Evolutionary conservation across 2,888 invertebrate genomes (phyloP).

Genomic region (Sinopyrophorus schimmeli): DNA sequence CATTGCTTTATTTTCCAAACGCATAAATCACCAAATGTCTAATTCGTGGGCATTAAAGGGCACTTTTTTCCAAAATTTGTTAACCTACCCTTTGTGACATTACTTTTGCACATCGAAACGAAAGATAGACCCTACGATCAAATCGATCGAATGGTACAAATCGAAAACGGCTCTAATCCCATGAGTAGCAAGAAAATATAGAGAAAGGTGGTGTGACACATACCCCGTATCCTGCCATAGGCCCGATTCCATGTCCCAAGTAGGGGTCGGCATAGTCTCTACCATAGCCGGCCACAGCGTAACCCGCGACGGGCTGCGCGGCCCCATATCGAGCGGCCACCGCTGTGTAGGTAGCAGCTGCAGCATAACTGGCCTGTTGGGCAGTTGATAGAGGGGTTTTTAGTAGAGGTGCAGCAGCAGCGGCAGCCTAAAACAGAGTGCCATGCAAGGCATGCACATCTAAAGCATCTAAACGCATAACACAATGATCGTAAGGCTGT

Average conservation of each 20-base stretch:
- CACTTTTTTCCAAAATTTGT: no score
- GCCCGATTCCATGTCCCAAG: slow-evolving; percentile 93
- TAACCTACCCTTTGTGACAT: no score
- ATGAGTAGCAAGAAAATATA: no score
- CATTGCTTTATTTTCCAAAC: no score
- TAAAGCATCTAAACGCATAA: slow-evolving; percentile 46
- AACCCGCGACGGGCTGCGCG: slow-evolving; percentile 73
- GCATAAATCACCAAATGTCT: no score
- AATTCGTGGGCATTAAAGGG: no score
- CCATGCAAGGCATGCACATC: slow-evolving; percentile 54
- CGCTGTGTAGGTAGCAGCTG: slow-evolving; percentile 84
- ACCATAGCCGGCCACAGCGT: slow-evolving; percentile 78
- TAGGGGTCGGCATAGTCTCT: slow-evolving; percentile 93
- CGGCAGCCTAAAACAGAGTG: slow-evolving; percentile 63
- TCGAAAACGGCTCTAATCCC: no score
- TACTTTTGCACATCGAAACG: no score
- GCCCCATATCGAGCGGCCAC: slow-evolving; percentile 83
- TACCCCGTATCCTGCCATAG: slow-evolving; percentile 96
- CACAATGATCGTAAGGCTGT: slow-evolving; percentile 38
- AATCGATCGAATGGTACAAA: no score
- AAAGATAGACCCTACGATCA: no score
- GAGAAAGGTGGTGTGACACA: no score
- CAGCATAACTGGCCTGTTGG: slow-evolving; percentile 86
- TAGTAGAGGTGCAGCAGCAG: slow-evolving; percentile 77
- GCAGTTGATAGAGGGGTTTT: slow-evolving; percentile 82